Evolutionary conservation across 2,797 vertebrate genomes (phyloP), one percentile per base, ranked within the genome.

Genomic region (Lacerta bilineata): DNA sequence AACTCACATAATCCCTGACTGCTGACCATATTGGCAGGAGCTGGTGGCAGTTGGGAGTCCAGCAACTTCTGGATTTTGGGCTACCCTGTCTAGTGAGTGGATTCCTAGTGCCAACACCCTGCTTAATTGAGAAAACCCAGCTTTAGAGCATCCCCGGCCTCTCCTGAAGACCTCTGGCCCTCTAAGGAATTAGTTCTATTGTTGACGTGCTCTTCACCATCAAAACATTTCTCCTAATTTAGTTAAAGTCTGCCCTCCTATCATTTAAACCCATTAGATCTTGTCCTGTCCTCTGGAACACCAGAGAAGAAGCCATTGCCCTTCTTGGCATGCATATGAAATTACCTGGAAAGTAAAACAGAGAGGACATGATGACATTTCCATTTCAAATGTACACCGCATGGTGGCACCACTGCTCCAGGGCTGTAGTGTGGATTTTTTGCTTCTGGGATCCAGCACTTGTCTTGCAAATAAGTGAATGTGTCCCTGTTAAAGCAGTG

Each of bases 321-420:
- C 5, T 72, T 20, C 9, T 33, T 25, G 20, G 7, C 17, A 83
- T 36, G 17, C 25, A 69, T 23, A 29, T 59, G 23, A 77, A 83
- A 83, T 50, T 17, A 23, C 5, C 27, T 84, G 27, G 43, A 59
- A 59, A 43, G 41, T n/a, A 84, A 39, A 61, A 76, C 55, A 13
- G 69, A 4, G 33, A 15, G 46, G 55, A 39, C 10, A 46, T 39
- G 55, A 41, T 66, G n/a, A 68, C 20, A 41, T 36, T 85, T 89
- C 13, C 59, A 61, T 76, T 66, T 85, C 79, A 86, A 82, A 69
- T 55, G 27, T 59, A 43, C 36, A n/a, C 84, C 88, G 59, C 78
- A 76, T 41, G 88, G 43, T 81, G 88, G 84, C 84, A 76, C 71
- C 8, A 33, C 36, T 41, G n/a, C 29, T 33, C 33, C 13, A 72